Evolutionary conservation across 2,113 vertebrate genomes (phyloP), one percentile per base, ranked within the genome.

Genomic region (Dipodomys ordii): DNA sequence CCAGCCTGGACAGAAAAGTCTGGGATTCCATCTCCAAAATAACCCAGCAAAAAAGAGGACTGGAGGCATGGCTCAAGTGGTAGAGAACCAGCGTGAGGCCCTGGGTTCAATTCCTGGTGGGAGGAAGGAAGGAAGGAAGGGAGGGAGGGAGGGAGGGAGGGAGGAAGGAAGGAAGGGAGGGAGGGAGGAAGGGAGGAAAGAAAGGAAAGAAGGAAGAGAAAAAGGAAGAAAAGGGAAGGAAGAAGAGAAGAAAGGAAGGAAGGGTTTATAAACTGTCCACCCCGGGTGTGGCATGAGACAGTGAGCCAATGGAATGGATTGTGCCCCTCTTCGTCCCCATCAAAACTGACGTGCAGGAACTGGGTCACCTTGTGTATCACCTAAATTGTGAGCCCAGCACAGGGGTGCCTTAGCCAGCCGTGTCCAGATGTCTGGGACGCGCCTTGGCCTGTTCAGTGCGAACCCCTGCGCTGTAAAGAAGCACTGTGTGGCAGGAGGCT

Each of bases 401-500:
- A 16, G 53, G 53, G 53, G 11, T 57, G 53, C 53, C 53, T 57
- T 57, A 57, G 62, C 22, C 62, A 23, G 93, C 97, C 95, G 93
- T 84, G 82, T 83, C 96, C 97, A 97, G 98, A 95, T 97, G 97
- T 84, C 96, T 90, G 35, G 32, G 79, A 65, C 18, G 6, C 62
- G 7, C 62, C 62, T 64, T 64, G 16, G 93, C 82, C 95, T 87
- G 57, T 93, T 97, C 96, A 96, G 95, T 89, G 96, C 85, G 96
- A 96, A 97, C 96, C 91, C 94, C 96, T 57, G 90, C 92, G 94
- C 88, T 96, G 73, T 94, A 78, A 88, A 91, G 96, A 88, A 93
- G 96, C 94, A 94, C 97, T 97, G 96, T 98, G 96, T 96, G 93
- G 72, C 46, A 69, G 87, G 93, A 96, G 94, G 86, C 46, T 94